Percentiles rank a stretch among this genome's conserved stretches.
Evolutionary conservation across 2,113 vertebrate species (phyloP).

Genomic region (Malurus melanocephalus): DNA sequence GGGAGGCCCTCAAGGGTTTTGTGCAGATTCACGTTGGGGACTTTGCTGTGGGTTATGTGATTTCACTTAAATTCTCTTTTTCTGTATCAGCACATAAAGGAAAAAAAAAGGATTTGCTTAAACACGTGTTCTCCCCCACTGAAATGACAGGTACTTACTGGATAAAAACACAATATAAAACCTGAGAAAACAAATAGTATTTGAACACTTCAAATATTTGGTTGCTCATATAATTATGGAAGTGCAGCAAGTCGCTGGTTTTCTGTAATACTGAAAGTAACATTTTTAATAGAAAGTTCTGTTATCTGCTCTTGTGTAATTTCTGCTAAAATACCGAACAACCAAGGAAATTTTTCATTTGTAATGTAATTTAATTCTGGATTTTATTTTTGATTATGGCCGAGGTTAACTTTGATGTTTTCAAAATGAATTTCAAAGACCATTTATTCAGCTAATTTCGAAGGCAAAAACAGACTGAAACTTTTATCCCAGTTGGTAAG

Average conservation of each 20-base stretch:
- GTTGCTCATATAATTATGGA: background rate
- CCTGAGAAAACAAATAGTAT: background rate
- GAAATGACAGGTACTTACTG: background rate
- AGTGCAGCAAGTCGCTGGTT: background rate
- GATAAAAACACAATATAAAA: background rate
- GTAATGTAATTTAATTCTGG: slow-evolving; percentile 55
- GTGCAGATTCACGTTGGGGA: background rate
- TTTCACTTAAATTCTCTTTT: background rate
- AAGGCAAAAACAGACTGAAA: slow-evolving; percentile 72
- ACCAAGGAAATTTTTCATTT: slow-evolving; percentile 60
- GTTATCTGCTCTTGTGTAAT: slow-evolving; percentile 11
- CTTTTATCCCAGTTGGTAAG: slow-evolving; percentile 78
- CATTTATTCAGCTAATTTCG: slow-evolving; percentile 73
- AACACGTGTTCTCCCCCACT: background rate
- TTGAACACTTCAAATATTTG: background rate
- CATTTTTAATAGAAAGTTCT: slow-evolving; percentile 17
- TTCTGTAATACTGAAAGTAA: background rate
- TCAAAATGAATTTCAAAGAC: slow-evolving; percentile 71
- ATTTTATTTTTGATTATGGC: slow-evolving; percentile 67
- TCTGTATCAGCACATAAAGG: background rate
- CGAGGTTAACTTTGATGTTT: slow-evolving; percentile 70
- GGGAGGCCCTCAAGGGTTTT: background rate
- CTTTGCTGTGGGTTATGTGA: background rate
- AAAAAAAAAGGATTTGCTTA: background rate
- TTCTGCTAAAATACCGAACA: slow-evolving; percentile 31